Evolutionary conservation across 2,113 vertebrate genomes (phyloP), one percentile per base, ranked within the genome.

Genomic region (Acrocephalus arundinaceus): DNA sequence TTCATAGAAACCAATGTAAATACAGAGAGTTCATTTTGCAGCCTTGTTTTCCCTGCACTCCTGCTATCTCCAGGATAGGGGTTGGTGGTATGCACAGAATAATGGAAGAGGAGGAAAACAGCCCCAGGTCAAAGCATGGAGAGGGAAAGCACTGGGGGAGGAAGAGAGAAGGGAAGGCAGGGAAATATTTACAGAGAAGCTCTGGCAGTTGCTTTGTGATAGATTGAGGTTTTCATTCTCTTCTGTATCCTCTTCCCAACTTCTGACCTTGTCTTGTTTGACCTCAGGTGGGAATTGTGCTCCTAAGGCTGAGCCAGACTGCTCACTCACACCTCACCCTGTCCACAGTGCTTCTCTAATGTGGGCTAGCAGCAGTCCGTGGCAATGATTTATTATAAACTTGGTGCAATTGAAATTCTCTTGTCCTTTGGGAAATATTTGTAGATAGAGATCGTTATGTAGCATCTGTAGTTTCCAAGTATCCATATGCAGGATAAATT

Each of bases 391-490:
- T 79, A 37, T 51, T 77, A 86, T 22, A 41, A 92, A 61, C n/a
- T 61, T 73, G 45, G 41, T 72, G 28, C n/a, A 70, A 28, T 1
- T 41, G 11, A 83, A 76, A 31, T 73, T 88, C 63, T 90, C 37
- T 46, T 65, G 77, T 86, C 76, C 68, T 80, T 66, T 80, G 67
- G 79, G 79, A 86, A 88, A 77, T 83, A 55, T 33, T 76, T 84
- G 63, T n/a, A 73, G 75, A 37, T 43, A 85, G 75, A 92, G 24
- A 80, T 57, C 0, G 0, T 70, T 86, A 28, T 61, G 49, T 72
- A 90, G 94, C 71, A 92, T 92, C 86, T 90, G 83, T 76, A 93
- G 83, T 57, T 89, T 90, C 63, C 58, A 85, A 95, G 62, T 49
- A 89, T 71, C 73, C 96, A 91, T 90, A 92, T 76, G 83, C 72